A percentile compares a stretch with the other conserved stretches of the same genome.
Evolutionary conservation across 2,113 vertebrate genomes (phyloP).

Genomic region (Amphilophus citrinellus): DNA sequence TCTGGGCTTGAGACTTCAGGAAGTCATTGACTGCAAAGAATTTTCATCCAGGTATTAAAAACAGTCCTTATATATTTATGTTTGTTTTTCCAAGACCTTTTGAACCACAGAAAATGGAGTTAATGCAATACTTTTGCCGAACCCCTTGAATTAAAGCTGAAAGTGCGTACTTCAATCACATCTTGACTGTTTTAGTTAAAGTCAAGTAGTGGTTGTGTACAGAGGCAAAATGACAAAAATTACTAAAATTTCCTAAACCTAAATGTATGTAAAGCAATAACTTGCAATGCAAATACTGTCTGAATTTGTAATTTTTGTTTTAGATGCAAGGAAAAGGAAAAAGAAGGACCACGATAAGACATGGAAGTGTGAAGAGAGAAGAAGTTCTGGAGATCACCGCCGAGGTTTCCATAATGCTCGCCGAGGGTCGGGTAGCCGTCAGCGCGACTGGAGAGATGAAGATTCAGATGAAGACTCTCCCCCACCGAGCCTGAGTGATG

Average conservation of each 20-base stretch:
- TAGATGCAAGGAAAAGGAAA: conserved; percentile 89
- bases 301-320: conserved; percentile 5
- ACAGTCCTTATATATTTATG: not conserved
- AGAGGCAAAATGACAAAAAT: not conserved
- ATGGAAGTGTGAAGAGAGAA: conserved; percentile 88
- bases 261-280: not conserved
- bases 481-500: conserved; percentile 87
- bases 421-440: conserved; percentile 84
- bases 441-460: conserved; percentile 56
- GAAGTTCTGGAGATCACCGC: conserved; percentile 85
- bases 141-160: not conserved
- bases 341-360: conserved; percentile 87
- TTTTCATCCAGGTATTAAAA: not conserved
- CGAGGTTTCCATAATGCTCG: conserved; percentile 48
- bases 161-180: not conserved
- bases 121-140: not conserved
- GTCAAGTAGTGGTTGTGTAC: not conserved
- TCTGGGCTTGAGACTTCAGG: not conserved
- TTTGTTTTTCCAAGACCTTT: not conserved
- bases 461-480: conserved; percentile 87
- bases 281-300: not conserved
- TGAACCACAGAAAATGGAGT: not conserved
- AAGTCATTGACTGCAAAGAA: too few relatives aligned
- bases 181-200: not conserved
- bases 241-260: too few relatives aligned